These are phyloP conservation scores for Nibea coibor DNA, from an alignment of 2,113 vertebrate genomes.

Conservation along the genomic window DNA sequence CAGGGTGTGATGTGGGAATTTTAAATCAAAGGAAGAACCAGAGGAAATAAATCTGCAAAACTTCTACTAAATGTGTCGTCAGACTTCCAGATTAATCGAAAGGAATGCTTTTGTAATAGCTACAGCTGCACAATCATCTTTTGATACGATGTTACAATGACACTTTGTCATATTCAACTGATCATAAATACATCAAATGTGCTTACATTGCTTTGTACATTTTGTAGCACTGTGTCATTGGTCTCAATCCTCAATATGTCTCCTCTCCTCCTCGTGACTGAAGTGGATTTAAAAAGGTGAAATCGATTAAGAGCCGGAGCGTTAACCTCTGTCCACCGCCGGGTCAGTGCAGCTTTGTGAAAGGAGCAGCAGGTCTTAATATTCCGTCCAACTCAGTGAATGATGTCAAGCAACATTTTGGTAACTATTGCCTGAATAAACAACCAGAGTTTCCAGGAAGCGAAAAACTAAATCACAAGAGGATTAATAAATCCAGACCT, in stretches of 20 bases:
- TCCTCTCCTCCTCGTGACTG: conserved; percentile 14
- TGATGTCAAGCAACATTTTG: conserved; percentile 18
- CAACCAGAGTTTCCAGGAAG: conserved; percentile 38
- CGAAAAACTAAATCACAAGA: conserved; percentile 24
- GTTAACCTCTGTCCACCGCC: conserved; percentile 33
- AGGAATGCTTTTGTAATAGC: too few relatives aligned
- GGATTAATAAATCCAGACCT: conserved; percentile 63
- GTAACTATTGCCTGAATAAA: conserved; percentile 36
- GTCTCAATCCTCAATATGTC: not conserved
- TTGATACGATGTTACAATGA: not conserved
- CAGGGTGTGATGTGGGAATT: not conserved
- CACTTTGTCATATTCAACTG: not conserved
- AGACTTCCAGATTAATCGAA: too few relatives aligned
- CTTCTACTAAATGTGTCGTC: not conserved
- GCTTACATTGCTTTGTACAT: not conserved
- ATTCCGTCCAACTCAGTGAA: conserved; percentile 19
- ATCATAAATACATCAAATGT: not conserved
- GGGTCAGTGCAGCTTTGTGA: conserved; percentile 21
- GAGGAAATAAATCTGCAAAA: not conserved
- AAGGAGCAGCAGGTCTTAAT: conserved; percentile 36
- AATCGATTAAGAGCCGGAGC: conserved; percentile 32
- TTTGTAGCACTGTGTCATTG: not conserved
- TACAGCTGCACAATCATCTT: not conserved
- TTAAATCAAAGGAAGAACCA: not conserved
- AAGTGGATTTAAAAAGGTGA: conserved; percentile 50